These are phyloP conservation scores for Hippocampus comes DNA, from an alignment of 2,113 vertebrate genomes.

Conservation along the genomic window DNA sequence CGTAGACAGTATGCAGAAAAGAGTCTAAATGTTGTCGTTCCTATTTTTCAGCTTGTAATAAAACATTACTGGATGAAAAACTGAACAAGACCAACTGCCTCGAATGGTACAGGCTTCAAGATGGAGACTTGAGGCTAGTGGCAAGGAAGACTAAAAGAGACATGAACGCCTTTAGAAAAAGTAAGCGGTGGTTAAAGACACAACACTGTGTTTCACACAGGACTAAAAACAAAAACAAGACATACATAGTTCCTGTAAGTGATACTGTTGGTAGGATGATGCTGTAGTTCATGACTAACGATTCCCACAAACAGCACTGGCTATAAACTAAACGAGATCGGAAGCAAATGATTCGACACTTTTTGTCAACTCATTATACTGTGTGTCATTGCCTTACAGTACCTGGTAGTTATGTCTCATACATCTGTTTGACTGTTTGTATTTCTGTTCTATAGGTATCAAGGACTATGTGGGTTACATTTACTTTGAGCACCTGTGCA, in stretches of 20 bases:
- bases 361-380: neutral
- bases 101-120: constrained; percentile 57
- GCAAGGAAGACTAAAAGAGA: neutral
- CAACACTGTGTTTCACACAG: too few relatives aligned
- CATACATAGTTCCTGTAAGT: too few relatives aligned
- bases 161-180: neutral
- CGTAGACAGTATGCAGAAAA: neutral
- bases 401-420: neutral
- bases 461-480: constrained; percentile 63
- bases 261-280: too few relatives aligned
- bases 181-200: constrained; percentile 31
- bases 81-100: constrained; percentile 23
- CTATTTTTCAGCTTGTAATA: constrained; percentile 49
- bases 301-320: neutral
- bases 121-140: constrained; percentile 24
- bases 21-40: neutral
- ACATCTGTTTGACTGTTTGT: neutral
- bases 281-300: too few relatives aligned
- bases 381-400: neutral
- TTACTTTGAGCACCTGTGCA: constrained; percentile 61
- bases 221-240: too few relatives aligned
- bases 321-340: neutral
- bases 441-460: constrained; percentile 58
- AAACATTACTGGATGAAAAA: neutral
- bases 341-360: neutral